Evolutionary conservation across 2,113 vertebrate species (phyloP), one percentile per base, ranked within the genome.

Genomic region (Melanocharis versteri): DNA sequence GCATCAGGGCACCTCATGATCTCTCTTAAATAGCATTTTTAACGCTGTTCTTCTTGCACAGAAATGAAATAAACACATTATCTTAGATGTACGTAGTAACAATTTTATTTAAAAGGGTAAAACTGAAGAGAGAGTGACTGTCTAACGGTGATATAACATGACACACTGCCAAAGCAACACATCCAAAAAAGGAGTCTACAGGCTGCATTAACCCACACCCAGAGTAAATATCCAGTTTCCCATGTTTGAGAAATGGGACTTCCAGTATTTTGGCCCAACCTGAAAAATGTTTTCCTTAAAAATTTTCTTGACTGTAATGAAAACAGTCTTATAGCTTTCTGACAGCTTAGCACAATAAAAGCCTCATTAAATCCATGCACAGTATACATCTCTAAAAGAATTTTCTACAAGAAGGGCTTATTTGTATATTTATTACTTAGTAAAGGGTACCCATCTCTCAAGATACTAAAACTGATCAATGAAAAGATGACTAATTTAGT

Each of bases 401-500:
- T 81, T 78, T 83, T 31, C 47, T 66, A 69, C 7, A 54, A 37
- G 26, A 87, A 35, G 17, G 22, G 17, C 9, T 79, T 73, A 83
- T 83, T 87, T 87, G 48, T 83, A 11, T 56, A 80, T 66, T 72
- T 79, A 58, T 69, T 66, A 91, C 35, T 57, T 44, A 21, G 66
- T 47, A 92, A 78, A 70, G 37, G n/a, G 56, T 61, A 72, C 10
- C 13, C 10, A 40, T 70, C 54, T 79, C 31, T 47, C 9, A 1
- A 64, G 85, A 71, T 82, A 91, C 21, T 79, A 88, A 83, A 94
- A 75, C 6, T 53, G 44, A 94, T 37, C 61, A 76, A 82, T 22
- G 6, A 96, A 89, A 93, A 62, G 7, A 60, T 81, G 20, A 85
- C 87, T 83, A 35, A 62, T 89, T 93, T 68, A 87, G 44, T 31